These are phyloP conservation scores for Penaeus chinensis DNA, from an alignment of 1,140 invertebrate species.

Conservation along the genomic window DNA sequence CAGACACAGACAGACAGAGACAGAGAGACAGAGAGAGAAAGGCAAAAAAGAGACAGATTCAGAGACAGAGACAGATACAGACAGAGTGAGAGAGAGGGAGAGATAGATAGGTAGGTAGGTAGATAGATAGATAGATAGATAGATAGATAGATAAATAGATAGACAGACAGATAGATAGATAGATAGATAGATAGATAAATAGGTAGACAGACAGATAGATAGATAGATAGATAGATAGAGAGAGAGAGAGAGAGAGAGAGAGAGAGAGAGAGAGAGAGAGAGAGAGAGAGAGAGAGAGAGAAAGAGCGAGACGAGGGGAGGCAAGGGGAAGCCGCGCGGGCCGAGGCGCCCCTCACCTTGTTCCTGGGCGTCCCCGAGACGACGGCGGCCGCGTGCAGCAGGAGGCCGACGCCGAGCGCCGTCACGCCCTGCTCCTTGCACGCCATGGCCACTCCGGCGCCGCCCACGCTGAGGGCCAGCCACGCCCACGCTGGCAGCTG, in stretches of 20 bases:
- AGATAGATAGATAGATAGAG: background rate
- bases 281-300: background rate
- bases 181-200: background rate
- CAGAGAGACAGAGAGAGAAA: too few species aligned
- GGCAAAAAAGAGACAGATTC: too few species aligned
- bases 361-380: constrained; percentile 62
- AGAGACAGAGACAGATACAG: background rate
- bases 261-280: background rate
- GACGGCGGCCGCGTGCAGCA: constrained; percentile 78
- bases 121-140: background rate
- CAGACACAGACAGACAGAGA: too few species aligned
- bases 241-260: background rate
- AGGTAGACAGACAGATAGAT: too few species aligned
- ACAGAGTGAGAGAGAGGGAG: background rate
- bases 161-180: background rate
- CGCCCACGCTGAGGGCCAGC: constrained; percentile 74
- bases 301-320: background rate
- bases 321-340: background rate
- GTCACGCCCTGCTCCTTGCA: constrained; percentile 94
- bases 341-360: constrained; percentile 54
- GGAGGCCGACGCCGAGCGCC: constrained; percentile 83
- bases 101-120: too few species aligned
- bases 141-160: background rate
- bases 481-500: constrained; percentile 50
- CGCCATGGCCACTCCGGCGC: constrained; percentile 76